Evolutionary conservation across 1,140 invertebrate species (phyloP).

Genomic region (Sitobion miscanthi): DNA sequence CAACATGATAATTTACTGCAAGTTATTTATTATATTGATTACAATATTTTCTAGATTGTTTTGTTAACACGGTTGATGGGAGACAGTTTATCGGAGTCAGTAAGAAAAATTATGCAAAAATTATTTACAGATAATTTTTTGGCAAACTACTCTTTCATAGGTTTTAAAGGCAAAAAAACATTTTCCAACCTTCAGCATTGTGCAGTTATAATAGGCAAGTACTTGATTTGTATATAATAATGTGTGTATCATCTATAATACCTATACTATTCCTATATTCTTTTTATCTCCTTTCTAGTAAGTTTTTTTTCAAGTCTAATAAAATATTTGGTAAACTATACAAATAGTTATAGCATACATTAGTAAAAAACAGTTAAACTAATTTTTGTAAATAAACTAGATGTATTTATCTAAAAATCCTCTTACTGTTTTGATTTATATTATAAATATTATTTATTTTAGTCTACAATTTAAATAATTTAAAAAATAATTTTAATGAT

Average conservation of each 20-base stretch:
- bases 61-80: not conserved
- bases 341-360: not conserved
- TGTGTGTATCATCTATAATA: not conserved
- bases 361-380: not conserved
- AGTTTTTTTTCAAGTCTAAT: too few relatives aligned
- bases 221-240: not conserved
- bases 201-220: not conserved
- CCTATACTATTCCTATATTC: not conserved
- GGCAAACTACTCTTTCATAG: not conserved
- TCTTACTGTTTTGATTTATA: too few relatives aligned
- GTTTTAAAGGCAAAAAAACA: not conserved
- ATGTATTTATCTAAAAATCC: not conserved
- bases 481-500: not conserved
- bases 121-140: constrained; percentile 11
- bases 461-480: too few relatives aligned
- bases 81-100: not conserved
- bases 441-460: not conserved
- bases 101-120: not conserved
- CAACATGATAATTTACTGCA: not conserved
- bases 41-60: not conserved
- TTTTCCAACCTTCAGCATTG: not conserved
- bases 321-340: not conserved
- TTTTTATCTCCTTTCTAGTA: too few relatives aligned
- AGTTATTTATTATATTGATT: not conserved
- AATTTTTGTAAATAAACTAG: too few relatives aligned